phyloP scores from a whole-genome alignment of 2,113 vertebrate genomes.

The Odocoileus hemionus region DNA sequence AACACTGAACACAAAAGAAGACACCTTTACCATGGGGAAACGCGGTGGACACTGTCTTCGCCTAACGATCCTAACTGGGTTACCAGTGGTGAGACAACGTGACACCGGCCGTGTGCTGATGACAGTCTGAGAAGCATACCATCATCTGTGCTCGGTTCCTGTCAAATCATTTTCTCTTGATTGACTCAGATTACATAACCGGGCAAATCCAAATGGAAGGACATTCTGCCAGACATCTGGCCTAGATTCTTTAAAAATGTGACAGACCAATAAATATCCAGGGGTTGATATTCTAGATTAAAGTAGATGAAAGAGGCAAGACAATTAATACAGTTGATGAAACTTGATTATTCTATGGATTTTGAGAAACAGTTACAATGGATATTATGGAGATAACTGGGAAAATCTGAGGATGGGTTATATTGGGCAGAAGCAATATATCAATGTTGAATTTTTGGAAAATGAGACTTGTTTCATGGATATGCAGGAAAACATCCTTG shows the following conservation, averaged over 20 bases:
- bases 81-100: too few relatives aligned
- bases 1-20: background rate
- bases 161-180: background rate
- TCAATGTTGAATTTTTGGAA: background rate
- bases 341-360: background rate
- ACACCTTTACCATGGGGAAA: background rate
- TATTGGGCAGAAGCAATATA: background rate
- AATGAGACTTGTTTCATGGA: background rate
- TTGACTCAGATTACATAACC: background rate
- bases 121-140: background rate
- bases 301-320: background rate
- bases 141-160: background rate
- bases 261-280: background rate
- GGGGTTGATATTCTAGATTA: background rate
- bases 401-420: background rate
- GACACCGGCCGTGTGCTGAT: accelerated
- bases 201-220: background rate
- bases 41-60: too few relatives aligned
- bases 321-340: background rate
- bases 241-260: background rate
- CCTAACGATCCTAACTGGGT: too few relatives aligned
- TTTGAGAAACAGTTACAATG: background rate
- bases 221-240: background rate
- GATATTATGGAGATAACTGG: background rate
- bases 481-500: background rate